Evolutionary conservation across 2,797 vertebrate genomes (phyloP), one percentile per base, ranked within the genome.

Genomic region (Danio choprae): DNA sequence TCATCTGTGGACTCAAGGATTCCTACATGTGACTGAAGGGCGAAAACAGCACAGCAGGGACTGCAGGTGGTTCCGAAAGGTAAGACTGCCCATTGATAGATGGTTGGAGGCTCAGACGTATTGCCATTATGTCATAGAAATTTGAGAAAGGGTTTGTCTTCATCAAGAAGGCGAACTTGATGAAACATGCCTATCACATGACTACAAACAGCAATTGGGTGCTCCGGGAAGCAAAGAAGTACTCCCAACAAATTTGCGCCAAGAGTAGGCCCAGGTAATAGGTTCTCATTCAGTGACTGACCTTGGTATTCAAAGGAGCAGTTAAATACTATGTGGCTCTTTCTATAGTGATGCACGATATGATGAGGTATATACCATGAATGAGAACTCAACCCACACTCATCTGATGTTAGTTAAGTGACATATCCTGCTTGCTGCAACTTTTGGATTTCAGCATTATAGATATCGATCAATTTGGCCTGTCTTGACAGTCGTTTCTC

Each of bases 371-470:
- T 67, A 4, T 58, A 56, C 38, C 48, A 79, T 0, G 4, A 53
- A 51, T 6, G 71, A 20, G 1, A n/a, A n/a, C n/a, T n/a, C n/a
- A n/a, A n/a, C n/a, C n/a, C n/a, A n/a, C n/a, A n/a, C n/a, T n/a
- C n/a, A 41, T 38, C 16, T 36, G 93, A 91, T 84, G 91, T 92
- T 91, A 62, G 29, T 0, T 59, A 59, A 29, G 59, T 40, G 0
- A 51, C 1, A 58, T n/a, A 1, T 70, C 71, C 43, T 6, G 1
- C 71, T 56, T 64, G 1, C 76, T 76, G 36, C 20, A 76, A 43
- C 22, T 51, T 75, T 44, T 63, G 56, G 0, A 46, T 53, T 10
- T 55, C 38, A 5, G 7, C 4, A n/a, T 63, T 29, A 7, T 77
- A 77, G 38, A 46, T n/a, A 0, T 22, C 29, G 3, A 44, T 36